phyloP scores from a whole-genome alignment of 2,113 vertebrate genomes.

The Hystrix cristata region DNA sequence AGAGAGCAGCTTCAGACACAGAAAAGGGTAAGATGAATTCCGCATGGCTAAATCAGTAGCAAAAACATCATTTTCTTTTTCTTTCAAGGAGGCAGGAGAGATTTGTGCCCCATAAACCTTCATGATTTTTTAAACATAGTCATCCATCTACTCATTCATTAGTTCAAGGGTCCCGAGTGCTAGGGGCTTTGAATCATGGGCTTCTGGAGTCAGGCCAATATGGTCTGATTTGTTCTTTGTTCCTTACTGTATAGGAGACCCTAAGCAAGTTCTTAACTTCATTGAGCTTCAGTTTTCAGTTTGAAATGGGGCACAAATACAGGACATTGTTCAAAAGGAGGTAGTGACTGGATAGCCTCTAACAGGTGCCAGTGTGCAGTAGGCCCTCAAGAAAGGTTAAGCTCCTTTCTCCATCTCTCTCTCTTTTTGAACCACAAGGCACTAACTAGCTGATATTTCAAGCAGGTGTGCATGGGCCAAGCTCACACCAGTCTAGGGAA shows the following conservation, averaged over 20 bases:
- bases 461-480: background rate
- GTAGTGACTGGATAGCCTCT: background rate
- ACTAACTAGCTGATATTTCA: background rate
- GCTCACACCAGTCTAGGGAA: background rate
- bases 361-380: background rate
- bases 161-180: background rate
- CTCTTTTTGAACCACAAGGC: background rate
- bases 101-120: too few species aligned
- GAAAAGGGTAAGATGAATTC: too few species aligned
- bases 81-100: too few species aligned
- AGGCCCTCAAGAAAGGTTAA: background rate
- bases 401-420: too few species aligned
- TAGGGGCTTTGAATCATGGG: too few species aligned
- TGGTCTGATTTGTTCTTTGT: background rate
- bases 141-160: background rate
- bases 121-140: too few species aligned
- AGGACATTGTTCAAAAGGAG: background rate
- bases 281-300: background rate
- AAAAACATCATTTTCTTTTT: too few species aligned
- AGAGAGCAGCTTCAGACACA: too few species aligned
- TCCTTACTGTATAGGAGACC: background rate
- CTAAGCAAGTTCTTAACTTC: background rate
- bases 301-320: background rate
- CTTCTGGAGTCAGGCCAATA: background rate
- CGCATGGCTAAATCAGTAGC: too few species aligned